phyloP scores from a whole-genome alignment of 2,113 vertebrate species.

The Bothrops jararaca region DNA sequence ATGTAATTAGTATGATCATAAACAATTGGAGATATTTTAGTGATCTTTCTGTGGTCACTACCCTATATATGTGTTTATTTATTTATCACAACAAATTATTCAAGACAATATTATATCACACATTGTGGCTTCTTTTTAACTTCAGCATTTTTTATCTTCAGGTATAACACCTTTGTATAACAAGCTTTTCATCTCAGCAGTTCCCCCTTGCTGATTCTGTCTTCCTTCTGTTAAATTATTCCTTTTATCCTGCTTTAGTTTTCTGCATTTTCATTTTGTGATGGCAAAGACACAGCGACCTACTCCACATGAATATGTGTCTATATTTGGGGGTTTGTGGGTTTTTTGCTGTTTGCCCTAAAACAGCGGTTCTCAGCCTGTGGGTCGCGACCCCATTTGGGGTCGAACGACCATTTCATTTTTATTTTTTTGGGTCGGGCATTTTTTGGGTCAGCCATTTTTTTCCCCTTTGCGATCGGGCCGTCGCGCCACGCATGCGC shows the following conservation, averaged over 20 bases:
- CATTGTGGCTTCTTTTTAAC: accelerated
- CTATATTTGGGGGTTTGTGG: conserved; percentile 7
- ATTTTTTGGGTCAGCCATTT: no score
- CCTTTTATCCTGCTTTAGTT: conserved; percentile 23
- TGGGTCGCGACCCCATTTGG: no score
- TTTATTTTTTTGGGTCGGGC: no score
- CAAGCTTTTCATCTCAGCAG: conserved; percentile 40
- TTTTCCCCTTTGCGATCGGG: no score
- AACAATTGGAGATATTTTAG: not conserved
- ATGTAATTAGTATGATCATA: not conserved
- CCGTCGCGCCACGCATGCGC: no score
- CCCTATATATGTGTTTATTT: not conserved
- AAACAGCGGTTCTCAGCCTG: no score
- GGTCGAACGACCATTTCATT: no score
- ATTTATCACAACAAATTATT: conserved; percentile 29
- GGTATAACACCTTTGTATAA: conserved; percentile 48
- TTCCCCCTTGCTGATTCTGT: conserved; percentile 46
- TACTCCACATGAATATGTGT: conserved; percentile 19
- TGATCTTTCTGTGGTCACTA: not conserved
- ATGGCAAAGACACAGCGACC: conserved; percentile 43
- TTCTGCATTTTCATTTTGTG: conserved; percentile 39
- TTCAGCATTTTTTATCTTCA: conserved; percentile 45
- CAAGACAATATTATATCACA: conserved; percentile 58
- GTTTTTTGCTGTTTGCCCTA: conserved; percentile 22
- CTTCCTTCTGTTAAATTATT: conserved; percentile 49